These are phyloP conservation scores for Ceyx melanurus DNA, from an alignment of 2,113 vertebrate genomes.

Conservation along the genomic window DNA sequence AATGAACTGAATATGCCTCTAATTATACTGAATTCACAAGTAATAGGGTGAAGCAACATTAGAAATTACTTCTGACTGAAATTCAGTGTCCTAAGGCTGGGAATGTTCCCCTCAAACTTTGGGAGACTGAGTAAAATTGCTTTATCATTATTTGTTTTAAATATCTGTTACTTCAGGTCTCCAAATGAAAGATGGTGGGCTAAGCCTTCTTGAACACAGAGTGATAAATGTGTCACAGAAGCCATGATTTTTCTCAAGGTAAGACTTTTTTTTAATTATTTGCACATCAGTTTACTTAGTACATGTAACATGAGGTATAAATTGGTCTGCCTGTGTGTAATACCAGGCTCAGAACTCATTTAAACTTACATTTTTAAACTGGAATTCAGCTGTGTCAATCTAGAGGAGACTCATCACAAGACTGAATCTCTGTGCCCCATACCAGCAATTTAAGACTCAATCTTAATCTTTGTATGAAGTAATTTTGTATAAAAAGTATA, in stretches of 20 bases:
- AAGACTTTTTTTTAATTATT: background rate
- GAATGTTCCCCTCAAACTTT: conserved; percentile 56
- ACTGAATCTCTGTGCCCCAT: background rate
- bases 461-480: conserved; percentile 21
- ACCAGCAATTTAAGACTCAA: conserved; percentile 25
- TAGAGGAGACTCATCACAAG: background rate
- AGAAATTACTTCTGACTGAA: conserved; percentile 76
- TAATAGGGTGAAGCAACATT: conserved; percentile 67
- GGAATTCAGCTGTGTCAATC: background rate
- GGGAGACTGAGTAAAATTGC: conserved; percentile 45
- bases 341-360: background rate
- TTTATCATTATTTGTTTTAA: conserved; percentile 63
- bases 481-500: conserved; percentile 35
- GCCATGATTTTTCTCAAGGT: background rate
- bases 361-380: background rate
- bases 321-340: background rate
- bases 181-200: conserved; percentile 10
- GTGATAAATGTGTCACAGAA: conserved; percentile 48
- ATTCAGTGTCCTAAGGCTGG: conserved; percentile 67
- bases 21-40: conserved; percentile 80
- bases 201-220: conserved; percentile 50
- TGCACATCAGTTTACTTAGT: background rate
- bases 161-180: conserved; percentile 58
- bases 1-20: conserved; percentile 76
- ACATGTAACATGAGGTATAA: background rate